Percentiles rank a stretch among this genome's conserved stretches.
Conservation (phyloP, 2,888 invertebrate species). For the Sinohyriopsis cumingii region DNA sequence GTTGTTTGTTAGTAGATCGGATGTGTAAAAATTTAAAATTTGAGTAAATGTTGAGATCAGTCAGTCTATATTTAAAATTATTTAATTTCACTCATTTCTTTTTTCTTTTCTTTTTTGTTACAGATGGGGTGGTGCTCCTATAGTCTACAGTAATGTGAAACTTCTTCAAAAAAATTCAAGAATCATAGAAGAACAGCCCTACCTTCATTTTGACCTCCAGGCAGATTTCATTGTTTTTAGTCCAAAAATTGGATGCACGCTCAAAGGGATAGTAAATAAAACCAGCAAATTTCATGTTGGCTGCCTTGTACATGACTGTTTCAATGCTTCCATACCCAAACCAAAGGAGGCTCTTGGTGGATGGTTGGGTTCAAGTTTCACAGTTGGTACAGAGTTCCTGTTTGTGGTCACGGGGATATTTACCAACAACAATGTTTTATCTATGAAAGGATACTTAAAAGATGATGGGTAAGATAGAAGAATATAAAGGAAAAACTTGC, state of each 20-base stretch:
- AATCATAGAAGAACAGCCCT: slow-evolving; percentile 78
- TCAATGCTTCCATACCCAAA: slow-evolving; percentile 81
- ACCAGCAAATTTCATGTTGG: slow-evolving; percentile 80
- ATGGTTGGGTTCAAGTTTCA: slow-evolving; percentile 77
- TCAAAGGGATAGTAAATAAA: slow-evolving; percentile 81
- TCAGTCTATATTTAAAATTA: neutral
- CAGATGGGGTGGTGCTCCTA: slow-evolving; percentile 80
- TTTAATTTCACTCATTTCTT: slow-evolving; percentile 1
- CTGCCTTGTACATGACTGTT: slow-evolving; percentile 80
- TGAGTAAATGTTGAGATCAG: too few relatives aligned
- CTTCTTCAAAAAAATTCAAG: slow-evolving; percentile 77
- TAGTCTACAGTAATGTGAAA: slow-evolving; percentile 80
- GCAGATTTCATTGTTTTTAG: slow-evolving; percentile 82
- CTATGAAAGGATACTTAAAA: slow-evolving; percentile 37
- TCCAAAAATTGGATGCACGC: slow-evolving; percentile 77
- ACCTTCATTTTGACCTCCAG: slow-evolving; percentile 79
- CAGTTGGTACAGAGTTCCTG: slow-evolving; percentile 78
- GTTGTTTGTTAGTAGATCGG: too few relatives aligned
- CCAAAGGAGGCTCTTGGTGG: slow-evolving; percentile 74
- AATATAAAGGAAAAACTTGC: neutral
- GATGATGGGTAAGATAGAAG: slow-evolving; percentile 1
- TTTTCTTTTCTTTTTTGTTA: slow-evolving; percentile 55
- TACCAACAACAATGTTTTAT: slow-evolving; percentile 47
- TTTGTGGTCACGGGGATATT: slow-evolving; percentile 78
- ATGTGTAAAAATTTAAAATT: too few relatives aligned